Evolutionary conservation across 2,113 vertebrate genomes (phyloP).

Genomic region (Epinephelus moara): DNA sequence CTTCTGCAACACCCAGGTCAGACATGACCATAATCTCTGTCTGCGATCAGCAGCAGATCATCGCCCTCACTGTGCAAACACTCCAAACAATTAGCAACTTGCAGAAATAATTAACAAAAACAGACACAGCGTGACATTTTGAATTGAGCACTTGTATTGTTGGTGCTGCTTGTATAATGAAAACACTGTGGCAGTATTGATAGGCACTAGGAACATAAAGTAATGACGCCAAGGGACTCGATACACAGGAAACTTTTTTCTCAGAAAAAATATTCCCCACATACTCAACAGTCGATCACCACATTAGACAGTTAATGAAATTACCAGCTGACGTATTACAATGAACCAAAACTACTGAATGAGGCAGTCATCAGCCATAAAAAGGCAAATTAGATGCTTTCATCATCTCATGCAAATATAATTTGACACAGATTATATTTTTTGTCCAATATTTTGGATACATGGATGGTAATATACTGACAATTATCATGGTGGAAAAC

Average conservation of each 20-base stretch:
- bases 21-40: constrained; percentile 52
- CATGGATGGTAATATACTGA: background rate
- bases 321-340: background rate
- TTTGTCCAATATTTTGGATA: constrained; percentile 9
- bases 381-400: constrained; percentile 31
- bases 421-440: constrained; percentile 18
- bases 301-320: constrained; percentile 87
- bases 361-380: constrained; percentile 15
- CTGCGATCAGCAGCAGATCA: constrained; percentile 89
- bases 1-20: background rate
- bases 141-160: background rate
- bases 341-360: background rate
- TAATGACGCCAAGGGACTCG: constrained; percentile 86
- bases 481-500: background rate
- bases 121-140: background rate
- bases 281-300: constrained; percentile 92
- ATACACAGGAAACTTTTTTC: constrained; percentile 90
- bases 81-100: constrained; percentile 89
- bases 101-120: constrained; percentile 67
- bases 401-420: background rate
- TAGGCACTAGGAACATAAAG: background rate
- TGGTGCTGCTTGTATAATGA: constrained; percentile 51
- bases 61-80: constrained; percentile 93
- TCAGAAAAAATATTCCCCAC: constrained; percentile 89
- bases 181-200: background rate